Percentiles rank a stretch among this genome's conserved stretches.
These are phyloP conservation scores for Eulithis testata DNA, from an alignment of 2,888 invertebrate species.

Conservation along the genomic window DNA sequence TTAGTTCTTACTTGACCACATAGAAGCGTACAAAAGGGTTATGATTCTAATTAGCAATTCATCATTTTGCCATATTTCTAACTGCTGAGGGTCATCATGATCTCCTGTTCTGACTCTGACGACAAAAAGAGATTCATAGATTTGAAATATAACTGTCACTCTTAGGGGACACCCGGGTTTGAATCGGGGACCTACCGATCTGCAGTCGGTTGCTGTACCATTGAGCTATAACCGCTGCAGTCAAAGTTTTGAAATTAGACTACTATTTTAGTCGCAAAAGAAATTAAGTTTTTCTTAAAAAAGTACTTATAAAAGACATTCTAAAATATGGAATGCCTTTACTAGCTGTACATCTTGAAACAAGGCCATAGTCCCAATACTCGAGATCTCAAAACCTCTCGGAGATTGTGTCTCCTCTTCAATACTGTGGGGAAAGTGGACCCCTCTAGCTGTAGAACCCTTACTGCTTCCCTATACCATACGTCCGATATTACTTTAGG, in stretches of 20 bases:
- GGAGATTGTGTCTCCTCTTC: neutral
- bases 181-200: constrained; percentile 24
- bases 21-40: no score
- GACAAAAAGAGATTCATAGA: no score
- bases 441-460: neutral
- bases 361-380: constrained; percentile 4
- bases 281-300: no score
- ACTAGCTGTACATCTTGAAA: neutral
- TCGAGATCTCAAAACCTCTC: neutral
- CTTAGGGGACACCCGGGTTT: constrained; percentile 23
- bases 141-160: neutral
- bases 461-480: neutral
- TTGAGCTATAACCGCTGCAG: constrained; percentile 19
- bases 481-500: neutral
- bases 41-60: no score
- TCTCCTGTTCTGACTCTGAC: no score
- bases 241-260: neutral
- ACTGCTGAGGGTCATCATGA: no score
- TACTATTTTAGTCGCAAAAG: neutral
- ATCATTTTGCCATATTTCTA: no score
- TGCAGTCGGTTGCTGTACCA: constrained; percentile 23
- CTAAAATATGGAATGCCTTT: neutral
- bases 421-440: neutral
- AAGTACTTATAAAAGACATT: no score
- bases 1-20: no score